Percentiles rank a stretch among this genome's conserved stretches.
These are phyloP conservation scores for Drosophila mayri DNA, from an alignment of 1,140 invertebrate genomes.

Conservation along the genomic window DNA sequence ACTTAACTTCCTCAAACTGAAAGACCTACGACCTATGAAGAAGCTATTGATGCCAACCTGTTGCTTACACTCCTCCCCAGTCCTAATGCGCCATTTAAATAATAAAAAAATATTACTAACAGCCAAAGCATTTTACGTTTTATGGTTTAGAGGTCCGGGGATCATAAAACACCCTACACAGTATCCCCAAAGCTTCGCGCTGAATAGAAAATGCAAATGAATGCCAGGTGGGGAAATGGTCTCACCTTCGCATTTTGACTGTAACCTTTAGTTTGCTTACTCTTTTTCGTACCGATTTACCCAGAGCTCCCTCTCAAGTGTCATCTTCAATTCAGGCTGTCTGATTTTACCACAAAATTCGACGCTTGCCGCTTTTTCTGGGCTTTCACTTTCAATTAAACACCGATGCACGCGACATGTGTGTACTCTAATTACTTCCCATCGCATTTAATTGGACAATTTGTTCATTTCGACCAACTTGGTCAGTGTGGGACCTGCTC, in stretches of 20 bases:
- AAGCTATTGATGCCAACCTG: not conserved
- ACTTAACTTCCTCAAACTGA: too few relatives aligned
- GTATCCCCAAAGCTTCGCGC: not conserved
- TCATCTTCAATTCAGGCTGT: not conserved
- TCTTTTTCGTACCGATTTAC: slow-evolving; percentile 13
- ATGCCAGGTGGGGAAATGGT: slow-evolving; percentile 38
- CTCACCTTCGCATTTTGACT: slow-evolving; percentile 5
- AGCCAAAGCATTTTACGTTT: slow-evolving; percentile 4
- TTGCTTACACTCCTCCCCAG: not conserved
- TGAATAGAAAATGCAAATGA: slow-evolving; percentile 38
- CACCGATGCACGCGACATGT: slow-evolving; percentile 44
- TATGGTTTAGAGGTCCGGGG: not conserved
- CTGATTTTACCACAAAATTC: not conserved
- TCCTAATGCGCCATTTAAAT: not conserved
- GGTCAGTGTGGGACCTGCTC: slow-evolving; percentile 14
- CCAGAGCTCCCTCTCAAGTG: not conserved
- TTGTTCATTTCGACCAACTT: slow-evolving; percentile 7
- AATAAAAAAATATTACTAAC: slow-evolving; percentile 2
- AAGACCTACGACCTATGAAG: not conserved
- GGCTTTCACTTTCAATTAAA: slow-evolving; percentile 62
- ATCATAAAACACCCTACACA: slow-evolving; percentile 13
- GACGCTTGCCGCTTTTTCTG: slow-evolving; percentile 2
- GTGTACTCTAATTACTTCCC: slow-evolving; percentile 30
- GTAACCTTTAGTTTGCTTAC: not conserved
- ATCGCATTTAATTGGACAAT: slow-evolving; percentile 65